phyloP scores from a whole-genome alignment of 2,888 invertebrate species.

The Ennomos fuscantarius region DNA sequence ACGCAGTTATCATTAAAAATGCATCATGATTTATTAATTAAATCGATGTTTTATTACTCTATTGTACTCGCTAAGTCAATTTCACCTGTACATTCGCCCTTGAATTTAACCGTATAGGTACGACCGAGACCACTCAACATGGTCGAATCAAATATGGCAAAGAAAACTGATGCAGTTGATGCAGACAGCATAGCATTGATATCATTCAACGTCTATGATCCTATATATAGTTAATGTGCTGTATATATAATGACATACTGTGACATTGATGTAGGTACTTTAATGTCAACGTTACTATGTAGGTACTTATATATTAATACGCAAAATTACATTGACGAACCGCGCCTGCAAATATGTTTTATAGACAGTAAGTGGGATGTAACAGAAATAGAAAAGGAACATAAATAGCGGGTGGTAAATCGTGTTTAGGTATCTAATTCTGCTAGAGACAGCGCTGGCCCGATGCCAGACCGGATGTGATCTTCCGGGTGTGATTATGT shows the following conservation, averaged over 20 bases:
- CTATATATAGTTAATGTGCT: slow-evolving; percentile 20
- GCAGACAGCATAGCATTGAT: slow-evolving; percentile 38
- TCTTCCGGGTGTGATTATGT: slow-evolving; percentile 77
- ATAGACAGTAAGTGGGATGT: slow-evolving; percentile 20
- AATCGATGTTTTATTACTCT: slow-evolving; percentile 24
- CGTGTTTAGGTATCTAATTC: slow-evolving; percentile 59
- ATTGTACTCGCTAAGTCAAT: slow-evolving; percentile 22
- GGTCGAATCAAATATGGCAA: slow-evolving; percentile 54
- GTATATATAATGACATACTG: no score
- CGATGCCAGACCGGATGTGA: slow-evolving; percentile 76
- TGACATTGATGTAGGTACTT: slow-evolving; percentile 19
- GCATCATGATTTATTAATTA: slow-evolving; percentile 23
- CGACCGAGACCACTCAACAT: slow-evolving; percentile 46
- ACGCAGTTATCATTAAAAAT: slow-evolving; percentile 10
- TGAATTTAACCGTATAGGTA: slow-evolving; percentile 46
- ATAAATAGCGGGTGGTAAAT: slow-evolving; percentile 55
- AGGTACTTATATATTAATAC: not conserved
- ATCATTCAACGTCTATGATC: slow-evolving; percentile 29
- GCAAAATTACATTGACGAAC: not conserved
- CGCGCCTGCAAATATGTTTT: slow-evolving; percentile 8
- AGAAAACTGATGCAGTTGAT: slow-evolving; percentile 47
- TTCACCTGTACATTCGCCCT: slow-evolving; percentile 42
- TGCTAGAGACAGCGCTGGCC: slow-evolving; percentile 57
- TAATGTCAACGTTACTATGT: not conserved
- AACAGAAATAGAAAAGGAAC: slow-evolving; percentile 47